Evolutionary conservation across 2,797 vertebrate genomes (phyloP), one percentile per base, ranked within the genome.

Genomic region (Lacerta bilineata): DNA sequence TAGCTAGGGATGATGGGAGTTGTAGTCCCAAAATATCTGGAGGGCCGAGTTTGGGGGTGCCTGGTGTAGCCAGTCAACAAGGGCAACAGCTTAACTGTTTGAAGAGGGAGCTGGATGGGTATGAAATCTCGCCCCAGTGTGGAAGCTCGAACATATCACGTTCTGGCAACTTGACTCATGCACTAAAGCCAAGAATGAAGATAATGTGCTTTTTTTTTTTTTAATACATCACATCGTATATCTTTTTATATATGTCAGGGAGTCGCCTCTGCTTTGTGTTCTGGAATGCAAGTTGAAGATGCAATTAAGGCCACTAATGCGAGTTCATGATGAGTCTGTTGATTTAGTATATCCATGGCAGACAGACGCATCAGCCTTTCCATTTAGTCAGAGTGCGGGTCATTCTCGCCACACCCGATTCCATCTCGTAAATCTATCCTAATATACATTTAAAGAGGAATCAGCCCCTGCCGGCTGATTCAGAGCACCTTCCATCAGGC

Each of bases 371-470:
- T 46, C 71, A 83, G 59, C 1, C 11, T 82, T 86, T 55, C 84
- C 75, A 50, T 84, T 88, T 87, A 36, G 39, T 84, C 71, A 80
- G 75, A 85, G 46, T 29, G 59, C 3, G 39, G 77, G 82, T 64
- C 33, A 25, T 8, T 89, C 64, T 50, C 13, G 64, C 83, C 85
- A 59, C 25, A 87, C 78, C 85, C 41, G 68, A 75, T 76, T 78
- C 87, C 84, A 91, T 80, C 85, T 93, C 89, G n/a, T 94, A 93
- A 90, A 89, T 82, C 87, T 81, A 75, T 66, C 83, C 91, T 85
- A 91, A 91, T 87, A 92, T 89, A 91, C 27, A 1, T 84, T 88
- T 84, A 91, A 94, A 89, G 89, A 89, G 86, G 80, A 89, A 84
- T 93, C 90, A 94, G 92, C 87, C 20, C 71, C 87, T 68, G 41